phyloP scores from a whole-genome alignment of 2,888 invertebrate species.

The Deilephila porcellus region DNA sequence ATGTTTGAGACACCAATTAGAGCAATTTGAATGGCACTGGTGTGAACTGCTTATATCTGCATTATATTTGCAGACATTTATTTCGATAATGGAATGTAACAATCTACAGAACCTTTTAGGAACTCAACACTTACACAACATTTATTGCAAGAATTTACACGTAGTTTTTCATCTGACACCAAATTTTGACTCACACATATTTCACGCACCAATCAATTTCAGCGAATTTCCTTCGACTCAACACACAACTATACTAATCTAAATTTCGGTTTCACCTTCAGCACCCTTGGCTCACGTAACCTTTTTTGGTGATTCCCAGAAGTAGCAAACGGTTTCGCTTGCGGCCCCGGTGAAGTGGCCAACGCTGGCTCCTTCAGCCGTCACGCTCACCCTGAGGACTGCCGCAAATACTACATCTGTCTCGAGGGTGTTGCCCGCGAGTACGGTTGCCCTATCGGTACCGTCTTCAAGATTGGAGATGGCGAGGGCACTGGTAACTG shows the following conservation, averaged over 20 bases:
- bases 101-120: background rate
- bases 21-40: slow-evolving; percentile 11
- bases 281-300: slow-evolving; percentile 65
- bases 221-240: slow-evolving; percentile 49
- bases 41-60: background rate
- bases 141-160: too few relatives aligned
- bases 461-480: slow-evolving; percentile 97
- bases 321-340: slow-evolving; percentile 95
- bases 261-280: slow-evolving; percentile 64
- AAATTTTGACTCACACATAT: background rate
- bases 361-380: slow-evolving; percentile 96
- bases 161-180: background rate
- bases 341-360: slow-evolving; percentile 92
- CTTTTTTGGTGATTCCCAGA: slow-evolving; percentile 85
- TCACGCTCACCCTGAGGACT: slow-evolving; percentile 97
- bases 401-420: slow-evolving; percentile 98
- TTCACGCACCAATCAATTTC: slow-evolving; percentile 40
- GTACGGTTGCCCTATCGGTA: slow-evolving; percentile 97
- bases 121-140: background rate
- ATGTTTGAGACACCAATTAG: background rate
- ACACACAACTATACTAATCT: slow-evolving; percentile 53
- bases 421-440: slow-evolving; percentile 95
- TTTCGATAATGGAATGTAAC: background rate
- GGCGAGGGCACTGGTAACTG: slow-evolving; percentile 96
- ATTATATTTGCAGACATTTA: background rate